Percentiles rank a stretch among this genome's conserved stretches.
These are phyloP conservation scores for Paralvinella palmiformis DNA, from an alignment of 1,140 invertebrate genomes.

Conservation along the genomic window DNA sequence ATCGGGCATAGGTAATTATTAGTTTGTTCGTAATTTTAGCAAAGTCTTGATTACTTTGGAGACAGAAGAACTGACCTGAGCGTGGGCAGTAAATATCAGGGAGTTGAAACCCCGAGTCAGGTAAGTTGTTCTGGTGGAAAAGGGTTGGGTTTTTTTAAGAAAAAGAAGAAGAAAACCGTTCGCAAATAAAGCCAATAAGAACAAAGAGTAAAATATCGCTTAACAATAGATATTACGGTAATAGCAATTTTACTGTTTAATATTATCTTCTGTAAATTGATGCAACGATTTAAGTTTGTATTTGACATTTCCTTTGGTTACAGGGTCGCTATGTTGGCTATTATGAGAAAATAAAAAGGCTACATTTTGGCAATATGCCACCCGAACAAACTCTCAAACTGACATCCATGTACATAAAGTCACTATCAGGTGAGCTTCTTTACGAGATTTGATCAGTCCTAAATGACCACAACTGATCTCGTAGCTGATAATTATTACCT, in stretches of 20 bases:
- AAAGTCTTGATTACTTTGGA: conserved; percentile 56
- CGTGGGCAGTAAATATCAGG: conserved; percentile 55
- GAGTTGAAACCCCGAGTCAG: conserved; percentile 57
- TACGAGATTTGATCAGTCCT: no score
- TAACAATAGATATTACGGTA: neutral
- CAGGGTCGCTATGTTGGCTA: conserved; percentile 57
- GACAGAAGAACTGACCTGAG: conserved; percentile 54
- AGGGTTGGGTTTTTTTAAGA: neutral
- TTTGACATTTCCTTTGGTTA: conserved; percentile 5
- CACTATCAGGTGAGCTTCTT: conserved; percentile 35
- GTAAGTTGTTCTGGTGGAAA: conserved; percentile 22
- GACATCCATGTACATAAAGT: conserved; percentile 44
- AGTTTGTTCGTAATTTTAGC: conserved; percentile 30
- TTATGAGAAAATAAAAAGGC: conserved; percentile 53
- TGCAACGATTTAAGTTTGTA: neutral
- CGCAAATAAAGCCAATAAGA: no score
- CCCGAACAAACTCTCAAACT: conserved; percentile 44
- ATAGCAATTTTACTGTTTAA: neutral
- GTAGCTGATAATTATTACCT: no score
- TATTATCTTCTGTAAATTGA: neutral
- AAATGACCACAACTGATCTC: no score
- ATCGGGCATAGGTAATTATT: neutral
- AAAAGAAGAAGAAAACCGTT: no score
- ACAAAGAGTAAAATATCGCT: no score
- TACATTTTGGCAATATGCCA: conserved; percentile 47